These are phyloP conservation scores for Nudaria mundana DNA, from an alignment of 2,888 invertebrate genomes.

Conservation along the genomic window DNA sequence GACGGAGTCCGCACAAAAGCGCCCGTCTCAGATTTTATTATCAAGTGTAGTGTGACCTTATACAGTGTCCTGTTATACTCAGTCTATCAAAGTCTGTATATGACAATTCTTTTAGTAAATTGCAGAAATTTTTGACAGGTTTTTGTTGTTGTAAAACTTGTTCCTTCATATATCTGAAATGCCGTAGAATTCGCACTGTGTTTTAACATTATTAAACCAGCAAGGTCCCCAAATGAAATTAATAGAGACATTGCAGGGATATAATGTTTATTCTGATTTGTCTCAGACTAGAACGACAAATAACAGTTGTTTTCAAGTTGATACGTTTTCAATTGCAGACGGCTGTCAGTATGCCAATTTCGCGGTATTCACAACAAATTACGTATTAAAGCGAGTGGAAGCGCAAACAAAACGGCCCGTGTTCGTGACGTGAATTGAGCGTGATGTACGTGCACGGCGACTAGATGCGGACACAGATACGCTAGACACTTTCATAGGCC, in stretches of 20 bases:
- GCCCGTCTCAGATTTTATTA: conserved; percentile 64
- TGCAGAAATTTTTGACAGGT: conserved; percentile 14
- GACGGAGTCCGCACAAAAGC: conserved; percentile 58
- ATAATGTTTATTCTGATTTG: background rate
- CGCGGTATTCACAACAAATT: conserved; percentile 78
- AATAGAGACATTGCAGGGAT: conserved; percentile 8
- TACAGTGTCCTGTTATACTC: conserved; percentile 46
- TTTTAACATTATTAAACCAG: too few relatives aligned
- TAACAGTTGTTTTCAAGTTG: conserved; percentile 53
- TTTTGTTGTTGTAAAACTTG: too few relatives aligned
- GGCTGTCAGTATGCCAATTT: conserved; percentile 74
- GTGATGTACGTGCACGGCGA: conserved; percentile 42
- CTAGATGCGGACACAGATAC: conserved; percentile 39
- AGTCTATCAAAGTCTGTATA: conserved; percentile 55
- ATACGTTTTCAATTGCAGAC: conserved; percentile 71
- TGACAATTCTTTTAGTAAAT: conserved; percentile 43
- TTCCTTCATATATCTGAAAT: too few relatives aligned
- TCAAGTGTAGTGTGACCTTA: conserved; percentile 62
- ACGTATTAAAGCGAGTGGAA: conserved; percentile 78
- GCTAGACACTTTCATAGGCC: conserved; percentile 14
- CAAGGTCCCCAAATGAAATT: too few relatives aligned
- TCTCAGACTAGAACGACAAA: background rate
- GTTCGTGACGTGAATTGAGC: conserved; percentile 77
- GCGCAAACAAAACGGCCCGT: conserved; percentile 74
- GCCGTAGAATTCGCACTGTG: too few relatives aligned